A percentile compares a stretch with the other conserved stretches of the same genome.
Evolutionary conservation across 2,888 invertebrate species (phyloP).

Genomic region (Diaperis boleti): DNA sequence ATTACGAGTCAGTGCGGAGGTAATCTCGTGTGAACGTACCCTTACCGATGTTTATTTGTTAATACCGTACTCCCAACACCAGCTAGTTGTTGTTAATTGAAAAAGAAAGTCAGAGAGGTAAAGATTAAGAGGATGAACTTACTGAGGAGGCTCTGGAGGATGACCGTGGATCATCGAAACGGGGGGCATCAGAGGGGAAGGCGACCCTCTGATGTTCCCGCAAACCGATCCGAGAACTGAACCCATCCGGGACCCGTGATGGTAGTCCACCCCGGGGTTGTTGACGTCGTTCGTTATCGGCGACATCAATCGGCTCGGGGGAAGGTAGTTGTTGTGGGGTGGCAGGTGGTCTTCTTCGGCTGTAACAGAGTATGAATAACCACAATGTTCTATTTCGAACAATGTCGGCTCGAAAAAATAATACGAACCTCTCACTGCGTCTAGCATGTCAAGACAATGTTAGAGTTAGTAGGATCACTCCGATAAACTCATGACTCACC

Average conservation of each 20-base stretch:
- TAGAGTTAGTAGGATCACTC: too few relatives aligned
- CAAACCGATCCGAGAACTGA: slow-evolving; percentile 63
- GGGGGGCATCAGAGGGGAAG: slow-evolving; percentile 64
- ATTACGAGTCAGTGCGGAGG: slow-evolving; percentile 7
- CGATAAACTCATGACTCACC: slow-evolving; percentile 65
- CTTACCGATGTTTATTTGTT: slow-evolving; percentile 55
- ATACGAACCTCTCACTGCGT: slow-evolving; percentile 34
- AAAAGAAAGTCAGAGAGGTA: slow-evolving; percentile 15
- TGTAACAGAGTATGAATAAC: slow-evolving; percentile 60
- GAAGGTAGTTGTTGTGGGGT: slow-evolving; percentile 58
- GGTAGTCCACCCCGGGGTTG: slow-evolving; percentile 67
- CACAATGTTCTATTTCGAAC: too few relatives aligned
- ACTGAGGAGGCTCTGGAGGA: slow-evolving; percentile 61
- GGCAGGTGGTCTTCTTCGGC: slow-evolving; percentile 81
- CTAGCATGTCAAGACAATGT: slow-evolving; percentile 41
- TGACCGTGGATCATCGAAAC: slow-evolving; percentile 63
- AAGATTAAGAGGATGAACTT: slow-evolving; percentile 54
- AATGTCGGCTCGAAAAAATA: not conserved
- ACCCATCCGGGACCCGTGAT: slow-evolving; percentile 62
- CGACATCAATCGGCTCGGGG: slow-evolving; percentile 62
- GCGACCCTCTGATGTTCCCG: slow-evolving; percentile 63
- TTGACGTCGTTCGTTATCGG: slow-evolving; percentile 69
- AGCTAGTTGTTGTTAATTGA: slow-evolving; percentile 54
- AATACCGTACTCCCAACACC: slow-evolving; percentile 66
- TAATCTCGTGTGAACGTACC: not conserved